A percentile compares a stretch with the other conserved stretches of the same genome.
Conservation (phyloP, 1,140 invertebrate species). For the Panagrolaimus sp. region DNA sequence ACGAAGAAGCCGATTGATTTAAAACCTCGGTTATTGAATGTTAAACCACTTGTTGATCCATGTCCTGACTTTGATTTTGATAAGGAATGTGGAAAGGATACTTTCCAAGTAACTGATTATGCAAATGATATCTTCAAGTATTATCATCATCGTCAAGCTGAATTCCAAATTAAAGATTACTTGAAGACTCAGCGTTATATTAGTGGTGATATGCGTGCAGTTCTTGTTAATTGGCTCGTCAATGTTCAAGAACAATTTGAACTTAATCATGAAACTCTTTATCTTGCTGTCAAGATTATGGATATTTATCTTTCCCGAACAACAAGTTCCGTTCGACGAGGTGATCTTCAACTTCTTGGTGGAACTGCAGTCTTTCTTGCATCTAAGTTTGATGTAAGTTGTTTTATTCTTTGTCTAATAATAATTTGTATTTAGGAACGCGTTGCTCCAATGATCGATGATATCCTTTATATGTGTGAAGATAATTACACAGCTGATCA, state of each 20-base stretch:
- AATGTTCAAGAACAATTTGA: slow-evolving; percentile 92
- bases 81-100: slow-evolving; percentile 74
- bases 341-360: slow-evolving; percentile 75
- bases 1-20: slow-evolving; percentile 1
- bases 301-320: slow-evolving; percentile 76
- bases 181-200: neutral
- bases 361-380: slow-evolving; percentile 84
- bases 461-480: slow-evolving; percentile 94
- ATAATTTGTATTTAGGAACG: too few relatives aligned
- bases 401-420: slow-evolving; percentile 46
- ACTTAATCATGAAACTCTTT: slow-evolving; percentile 93
- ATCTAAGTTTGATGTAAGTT: slow-evolving; percentile 85
- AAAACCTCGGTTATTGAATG: neutral
- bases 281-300: slow-evolving; percentile 85
- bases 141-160: slow-evolving; percentile 72
- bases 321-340: slow-evolving; percentile 55
- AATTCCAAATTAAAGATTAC: slow-evolving; percentile 47
- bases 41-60: neutral
- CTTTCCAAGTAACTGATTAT: slow-evolving; percentile 78
- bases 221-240: slow-evolving; percentile 96
- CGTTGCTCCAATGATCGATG: slow-evolving; percentile 69
- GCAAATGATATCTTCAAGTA: slow-evolving; percentile 90
- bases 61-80: slow-evolving; percentile 71
- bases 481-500: slow-evolving; percentile 78
- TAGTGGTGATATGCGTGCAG: slow-evolving; percentile 75